Evolutionary conservation across 2,888 invertebrate species (phyloP).

Genomic region (Ochlodes sylvanus): DNA sequence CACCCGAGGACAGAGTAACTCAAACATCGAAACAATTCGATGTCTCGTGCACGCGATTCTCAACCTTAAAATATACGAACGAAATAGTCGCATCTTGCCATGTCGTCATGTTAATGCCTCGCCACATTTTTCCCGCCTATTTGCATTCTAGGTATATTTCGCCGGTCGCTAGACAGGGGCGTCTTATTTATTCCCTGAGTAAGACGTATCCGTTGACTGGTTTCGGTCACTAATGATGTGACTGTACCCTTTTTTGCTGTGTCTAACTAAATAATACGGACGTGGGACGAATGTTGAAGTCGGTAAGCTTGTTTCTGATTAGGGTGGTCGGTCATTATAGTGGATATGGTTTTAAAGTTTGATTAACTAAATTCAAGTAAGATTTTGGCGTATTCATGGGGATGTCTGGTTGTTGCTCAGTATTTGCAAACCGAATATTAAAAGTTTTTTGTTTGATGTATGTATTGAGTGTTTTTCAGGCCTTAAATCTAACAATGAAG

Average conservation of each 20-base stretch:
- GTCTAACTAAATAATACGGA: conserved; percentile 52
- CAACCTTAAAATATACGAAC: conserved; percentile 30
- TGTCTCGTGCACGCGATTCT: conserved; percentile 1
- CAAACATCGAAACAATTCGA: not conserved
- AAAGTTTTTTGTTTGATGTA: no score
- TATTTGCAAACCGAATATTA: no score
- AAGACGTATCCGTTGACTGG: conserved; percentile 74
- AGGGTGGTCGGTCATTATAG: conserved; percentile 23
- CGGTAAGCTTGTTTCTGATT: conserved; percentile 25
- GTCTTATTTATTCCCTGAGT: conserved; percentile 79
- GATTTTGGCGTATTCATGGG: no score
- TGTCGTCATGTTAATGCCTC: conserved; percentile 70
- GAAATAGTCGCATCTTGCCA: conserved; percentile 51
- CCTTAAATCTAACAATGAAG: no score
- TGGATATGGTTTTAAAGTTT: not conserved
- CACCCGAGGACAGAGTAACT: not conserved
- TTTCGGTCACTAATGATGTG: conserved; percentile 77
- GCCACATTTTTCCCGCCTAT: conserved; percentile 73
- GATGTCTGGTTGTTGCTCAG: no score
- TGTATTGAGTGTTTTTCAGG: no score
- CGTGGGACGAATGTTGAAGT: conserved; percentile 35
- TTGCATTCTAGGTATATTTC: conserved; percentile 72
- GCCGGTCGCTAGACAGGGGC: conserved; percentile 54
- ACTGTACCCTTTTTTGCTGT: conserved; percentile 70
- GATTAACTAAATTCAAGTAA: no score